Conservation (phyloP, 2,797 vertebrate species). For the Phrynocephalus guinanensis region DNA sequence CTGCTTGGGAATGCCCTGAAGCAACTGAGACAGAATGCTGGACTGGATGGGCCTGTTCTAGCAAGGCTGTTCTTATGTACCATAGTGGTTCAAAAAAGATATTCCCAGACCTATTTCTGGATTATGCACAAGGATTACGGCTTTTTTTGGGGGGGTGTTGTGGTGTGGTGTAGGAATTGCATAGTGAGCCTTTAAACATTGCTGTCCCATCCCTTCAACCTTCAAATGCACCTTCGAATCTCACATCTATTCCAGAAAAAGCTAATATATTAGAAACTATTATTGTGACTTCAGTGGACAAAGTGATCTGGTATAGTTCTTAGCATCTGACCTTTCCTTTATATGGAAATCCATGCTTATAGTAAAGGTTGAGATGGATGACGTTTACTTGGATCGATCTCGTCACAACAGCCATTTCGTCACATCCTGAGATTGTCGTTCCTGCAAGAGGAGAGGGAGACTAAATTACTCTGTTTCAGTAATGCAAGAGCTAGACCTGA, state of each 20-base stretch:
- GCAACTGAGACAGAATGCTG: too few species aligned
- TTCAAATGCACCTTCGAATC: background rate
- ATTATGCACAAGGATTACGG: too few species aligned
- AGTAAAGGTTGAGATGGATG: slow-evolving; percentile 1
- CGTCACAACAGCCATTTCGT: fast-evolving
- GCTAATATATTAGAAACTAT: too few species aligned
- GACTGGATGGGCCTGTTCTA: too few species aligned
- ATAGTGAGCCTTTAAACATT: background rate
- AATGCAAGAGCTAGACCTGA: too few species aligned
- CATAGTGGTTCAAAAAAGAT: too few species aligned
- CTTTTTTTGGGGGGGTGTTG: too few species aligned
- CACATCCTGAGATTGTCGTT: background rate
- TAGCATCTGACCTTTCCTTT: slow-evolving; percentile 24
- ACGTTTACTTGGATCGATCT: background rate
- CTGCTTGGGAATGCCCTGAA: too few species aligned
- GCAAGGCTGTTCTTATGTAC: too few species aligned
- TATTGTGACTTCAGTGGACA: background rate
- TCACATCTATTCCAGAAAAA: too few species aligned
- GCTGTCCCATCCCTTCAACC: background rate
- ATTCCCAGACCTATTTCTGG: too few species aligned
- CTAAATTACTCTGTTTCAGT: background rate
- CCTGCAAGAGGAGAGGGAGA: background rate
- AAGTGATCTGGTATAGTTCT: background rate
- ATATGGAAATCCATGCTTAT: slow-evolving; percentile 30
- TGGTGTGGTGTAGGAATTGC: too few species aligned